These are phyloP conservation scores for Sylvilagus bachmani DNA, from an alignment of 2,113 vertebrate species.

Conservation along the genomic window DNA sequence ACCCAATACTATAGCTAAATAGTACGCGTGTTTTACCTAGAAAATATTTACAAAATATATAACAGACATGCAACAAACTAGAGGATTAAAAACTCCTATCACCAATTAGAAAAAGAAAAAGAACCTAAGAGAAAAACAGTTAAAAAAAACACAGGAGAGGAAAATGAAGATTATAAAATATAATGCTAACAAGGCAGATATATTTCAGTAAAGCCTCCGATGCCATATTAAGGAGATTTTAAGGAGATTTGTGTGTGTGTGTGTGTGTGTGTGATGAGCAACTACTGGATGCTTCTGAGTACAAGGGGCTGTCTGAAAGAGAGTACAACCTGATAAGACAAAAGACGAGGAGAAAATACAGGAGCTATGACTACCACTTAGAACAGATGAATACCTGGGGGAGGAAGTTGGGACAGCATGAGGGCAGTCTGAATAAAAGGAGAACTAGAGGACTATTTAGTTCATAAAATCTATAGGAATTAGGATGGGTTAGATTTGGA, in stretches of 20 bases:
- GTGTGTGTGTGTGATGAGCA: neutral
- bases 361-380: neutral
- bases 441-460: neutral
- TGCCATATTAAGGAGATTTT: neutral
- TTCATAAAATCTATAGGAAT: conserved; percentile 46
- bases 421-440: neutral
- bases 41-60: neutral
- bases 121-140: neutral
- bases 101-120: neutral
- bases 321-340: neutral
- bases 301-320: neutral
- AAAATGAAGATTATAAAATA: conserved; percentile 3
- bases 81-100: neutral
- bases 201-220: neutral
- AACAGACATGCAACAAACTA: neutral
- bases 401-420: neutral
- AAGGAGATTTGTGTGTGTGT: neutral
- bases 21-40: neutral
- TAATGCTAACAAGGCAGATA: neutral
- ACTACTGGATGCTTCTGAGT: neutral
- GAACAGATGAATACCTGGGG: neutral
- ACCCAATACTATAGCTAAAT: neutral
- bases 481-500: rapidly evolving
- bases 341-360: neutral
- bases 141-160: neutral